Evolutionary conservation across 1,140 invertebrate species (phyloP).

Genomic region (Pogonomyrmex californicus): DNA sequence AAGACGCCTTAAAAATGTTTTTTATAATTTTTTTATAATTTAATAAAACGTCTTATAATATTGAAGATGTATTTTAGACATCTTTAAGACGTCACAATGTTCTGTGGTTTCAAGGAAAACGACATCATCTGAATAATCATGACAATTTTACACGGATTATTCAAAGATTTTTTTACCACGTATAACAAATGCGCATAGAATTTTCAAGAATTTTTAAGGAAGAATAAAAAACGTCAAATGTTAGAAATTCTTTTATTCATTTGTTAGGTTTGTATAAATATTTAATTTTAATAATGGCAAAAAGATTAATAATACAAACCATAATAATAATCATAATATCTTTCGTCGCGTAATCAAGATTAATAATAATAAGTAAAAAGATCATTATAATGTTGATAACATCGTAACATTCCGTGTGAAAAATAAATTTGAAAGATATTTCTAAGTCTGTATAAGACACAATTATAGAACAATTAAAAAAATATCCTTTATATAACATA

Average conservation of each 20-base stretch:
- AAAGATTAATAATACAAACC: constrained; percentile 51
- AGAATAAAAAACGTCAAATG: constrained; percentile 16
- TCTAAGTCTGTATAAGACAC: constrained; percentile 65
- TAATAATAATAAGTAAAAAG: constrained; percentile 55
- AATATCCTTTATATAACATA: constrained; percentile 49
- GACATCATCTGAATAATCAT: too few species aligned
- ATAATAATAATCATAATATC: constrained; percentile 63
- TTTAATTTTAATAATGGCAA: constrained; percentile 57
- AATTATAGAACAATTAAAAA: constrained; percentile 40
- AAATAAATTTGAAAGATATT: constrained; percentile 57
- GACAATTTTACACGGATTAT: too few species aligned
- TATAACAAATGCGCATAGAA: too few species aligned
- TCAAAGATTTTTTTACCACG: too few species aligned
- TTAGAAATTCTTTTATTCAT: constrained; percentile 71
- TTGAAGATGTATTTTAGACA: too few species aligned
- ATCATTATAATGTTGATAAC: constrained; percentile 59
- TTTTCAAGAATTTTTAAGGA: neutral
- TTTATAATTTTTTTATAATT: too few species aligned
- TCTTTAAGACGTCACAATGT: too few species aligned
- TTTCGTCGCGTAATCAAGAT: constrained; percentile 52
- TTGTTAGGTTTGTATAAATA: constrained; percentile 60
- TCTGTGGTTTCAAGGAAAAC: too few species aligned
- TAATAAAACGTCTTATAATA: too few species aligned
- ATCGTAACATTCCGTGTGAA: constrained; percentile 73
- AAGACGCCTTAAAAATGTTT: too few species aligned